Evolutionary conservation across 2,797 vertebrate genomes (phyloP).

Genomic region (Valencia hispanica): DNA sequence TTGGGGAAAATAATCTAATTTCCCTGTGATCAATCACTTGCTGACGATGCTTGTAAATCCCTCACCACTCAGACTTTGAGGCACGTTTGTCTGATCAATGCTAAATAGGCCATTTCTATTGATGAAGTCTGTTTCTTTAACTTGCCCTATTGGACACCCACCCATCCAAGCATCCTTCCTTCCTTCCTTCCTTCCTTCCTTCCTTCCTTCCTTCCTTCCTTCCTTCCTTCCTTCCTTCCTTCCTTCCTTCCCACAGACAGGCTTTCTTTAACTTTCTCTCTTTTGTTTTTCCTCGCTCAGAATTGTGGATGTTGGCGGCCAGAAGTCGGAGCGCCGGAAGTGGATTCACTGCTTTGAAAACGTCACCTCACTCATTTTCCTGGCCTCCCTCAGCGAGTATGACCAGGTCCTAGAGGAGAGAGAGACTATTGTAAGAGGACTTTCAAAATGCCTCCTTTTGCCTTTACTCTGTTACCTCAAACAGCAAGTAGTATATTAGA

Average conservation of each 20-base stretch:
- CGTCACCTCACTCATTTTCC: constrained; percentile 85
- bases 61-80: neutral
- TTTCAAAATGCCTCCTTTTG: neutral
- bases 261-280: neutral
- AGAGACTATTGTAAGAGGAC: constrained; percentile 77
- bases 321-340: constrained; percentile 86
- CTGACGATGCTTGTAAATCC: neutral
- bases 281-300: constrained; percentile 50
- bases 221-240: neutral
- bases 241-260: neutral
- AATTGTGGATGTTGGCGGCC: constrained; percentile 86
- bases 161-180: too few species aligned
- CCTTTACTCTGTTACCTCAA: neutral
- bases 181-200: neutral
- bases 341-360: constrained; percentile 88
- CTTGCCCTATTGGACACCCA: too few species aligned
- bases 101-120: neutral
- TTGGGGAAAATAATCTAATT: neutral
- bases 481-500: neutral
- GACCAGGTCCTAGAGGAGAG: constrained; percentile 86
- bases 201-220: neutral
- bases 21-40: neutral
- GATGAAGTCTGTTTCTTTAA: neutral
- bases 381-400: constrained; percentile 86
- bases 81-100: neutral